Evolutionary conservation across 2,113 vertebrate species (phyloP).

Genomic region (Channa maculata): DNA sequence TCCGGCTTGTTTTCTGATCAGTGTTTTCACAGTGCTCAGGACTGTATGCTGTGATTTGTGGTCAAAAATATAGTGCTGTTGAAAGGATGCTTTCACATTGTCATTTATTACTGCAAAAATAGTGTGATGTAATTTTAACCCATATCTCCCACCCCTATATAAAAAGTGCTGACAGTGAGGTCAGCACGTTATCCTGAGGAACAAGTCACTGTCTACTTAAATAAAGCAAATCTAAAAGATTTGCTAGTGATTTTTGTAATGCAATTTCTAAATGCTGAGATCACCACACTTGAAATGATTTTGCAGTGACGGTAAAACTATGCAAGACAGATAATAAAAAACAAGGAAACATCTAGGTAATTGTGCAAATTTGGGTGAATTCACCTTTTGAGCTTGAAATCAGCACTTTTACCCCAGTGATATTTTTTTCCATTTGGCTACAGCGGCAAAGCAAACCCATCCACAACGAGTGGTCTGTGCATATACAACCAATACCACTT

Average conservation of each 20-base stretch:
- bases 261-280: neutral
- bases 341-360: too few species aligned
- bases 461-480: neutral
- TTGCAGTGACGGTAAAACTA: neutral
- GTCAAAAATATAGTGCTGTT: too few species aligned
- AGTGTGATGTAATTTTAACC: too few species aligned
- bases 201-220: too few species aligned
- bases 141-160: too few species aligned
- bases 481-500: slow-evolving; percentile 2
- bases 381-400: neutral
- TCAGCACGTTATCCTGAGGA: neutral
- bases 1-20: too few species aligned
- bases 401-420: neutral
- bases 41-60: too few species aligned
- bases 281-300: neutral
- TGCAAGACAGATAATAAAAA: too few species aligned
- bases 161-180: neutral
- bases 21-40: too few species aligned
- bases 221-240: too few species aligned
- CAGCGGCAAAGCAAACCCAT: neutral
- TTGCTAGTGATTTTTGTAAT: neutral
- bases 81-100: too few species aligned
- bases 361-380: neutral
- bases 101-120: too few species aligned
- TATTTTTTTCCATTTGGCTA: neutral